phyloP scores from a whole-genome alignment of 2,888 invertebrate species.

The Watsonalla cultraria region DNA sequence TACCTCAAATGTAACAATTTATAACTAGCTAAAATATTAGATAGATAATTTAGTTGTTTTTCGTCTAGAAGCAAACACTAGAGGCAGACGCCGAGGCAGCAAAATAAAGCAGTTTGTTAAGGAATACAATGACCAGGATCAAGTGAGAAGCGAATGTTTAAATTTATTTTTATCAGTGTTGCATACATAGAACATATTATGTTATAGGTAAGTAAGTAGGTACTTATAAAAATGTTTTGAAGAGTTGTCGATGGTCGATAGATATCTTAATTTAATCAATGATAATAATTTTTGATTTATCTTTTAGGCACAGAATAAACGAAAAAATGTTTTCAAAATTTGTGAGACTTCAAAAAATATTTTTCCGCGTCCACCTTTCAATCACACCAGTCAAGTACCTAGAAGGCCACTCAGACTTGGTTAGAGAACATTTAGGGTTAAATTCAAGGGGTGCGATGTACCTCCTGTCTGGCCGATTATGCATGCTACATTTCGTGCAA shows the following conservation, averaged over 20 bases:
- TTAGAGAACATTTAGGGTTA: constrained; percentile 50
- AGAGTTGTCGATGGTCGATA: no score
- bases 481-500: constrained; percentile 18
- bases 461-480: constrained; percentile 39
- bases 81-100: constrained; percentile 39
- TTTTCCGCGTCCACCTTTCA: constrained; percentile 19
- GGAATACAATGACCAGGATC: constrained; percentile 15
- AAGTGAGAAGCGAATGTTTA: constrained; percentile 21
- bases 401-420: constrained; percentile 56
- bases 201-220: not conserved
- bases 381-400: constrained; percentile 25
- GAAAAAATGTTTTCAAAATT: no score
- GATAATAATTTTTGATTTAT: no score
- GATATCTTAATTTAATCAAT: no score
- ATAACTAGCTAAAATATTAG: constrained; percentile 30
- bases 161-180: not conserved
- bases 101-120: constrained; percentile 36
- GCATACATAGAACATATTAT: no score
- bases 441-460: constrained; percentile 46
- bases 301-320: no score
- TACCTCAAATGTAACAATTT: no score
- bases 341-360: not conserved
- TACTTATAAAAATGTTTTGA: not conserved
- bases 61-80: constrained; percentile 25
- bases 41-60: constrained; percentile 37